phyloP scores from a whole-genome alignment of 2,888 invertebrate genomes.

The Leptogaster cylindrica region DNA sequence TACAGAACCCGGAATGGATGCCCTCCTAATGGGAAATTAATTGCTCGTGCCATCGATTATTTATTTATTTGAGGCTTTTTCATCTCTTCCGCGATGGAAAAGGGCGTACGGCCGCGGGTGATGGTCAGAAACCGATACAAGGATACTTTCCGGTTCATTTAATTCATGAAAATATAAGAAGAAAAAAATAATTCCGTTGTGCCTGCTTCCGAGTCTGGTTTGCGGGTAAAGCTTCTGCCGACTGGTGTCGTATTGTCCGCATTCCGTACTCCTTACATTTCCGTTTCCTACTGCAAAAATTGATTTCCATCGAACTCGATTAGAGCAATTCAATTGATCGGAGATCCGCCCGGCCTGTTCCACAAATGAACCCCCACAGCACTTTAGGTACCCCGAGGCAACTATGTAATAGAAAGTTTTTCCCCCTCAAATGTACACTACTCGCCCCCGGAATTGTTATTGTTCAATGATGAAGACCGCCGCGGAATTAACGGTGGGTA shows the following conservation, averaged over 20 bases:
- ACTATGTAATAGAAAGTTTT: neutral
- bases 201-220: conserved; percentile 27
- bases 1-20: no score
- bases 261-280: neutral
- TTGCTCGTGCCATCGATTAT: conserved; percentile 51
- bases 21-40: conserved; percentile 51
- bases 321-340: conserved; percentile 33
- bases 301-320: conserved; percentile 35
- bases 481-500: conserved; percentile 38
- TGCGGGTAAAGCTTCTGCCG: conserved; percentile 8
- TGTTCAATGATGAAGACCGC: conserved; percentile 21
- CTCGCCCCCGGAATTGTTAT: conserved; percentile 9
- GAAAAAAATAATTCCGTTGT: conserved; percentile 13
- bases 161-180: conserved; percentile 37
- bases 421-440: neutral
- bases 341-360: neutral
- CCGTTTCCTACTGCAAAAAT: conserved; percentile 28
- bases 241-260: conserved; percentile 1
- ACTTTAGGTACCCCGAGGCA: conserved; percentile 8
- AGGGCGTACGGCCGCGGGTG: no score
- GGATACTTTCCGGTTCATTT: conserved; percentile 39
- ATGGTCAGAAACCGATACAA: no score
- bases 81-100: conserved; percentile 10
- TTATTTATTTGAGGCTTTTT: conserved; percentile 49
- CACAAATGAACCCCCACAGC: neutral